Evolutionary conservation across 2,113 vertebrate species (phyloP).

Genomic region (Amazona vittata): DNA sequence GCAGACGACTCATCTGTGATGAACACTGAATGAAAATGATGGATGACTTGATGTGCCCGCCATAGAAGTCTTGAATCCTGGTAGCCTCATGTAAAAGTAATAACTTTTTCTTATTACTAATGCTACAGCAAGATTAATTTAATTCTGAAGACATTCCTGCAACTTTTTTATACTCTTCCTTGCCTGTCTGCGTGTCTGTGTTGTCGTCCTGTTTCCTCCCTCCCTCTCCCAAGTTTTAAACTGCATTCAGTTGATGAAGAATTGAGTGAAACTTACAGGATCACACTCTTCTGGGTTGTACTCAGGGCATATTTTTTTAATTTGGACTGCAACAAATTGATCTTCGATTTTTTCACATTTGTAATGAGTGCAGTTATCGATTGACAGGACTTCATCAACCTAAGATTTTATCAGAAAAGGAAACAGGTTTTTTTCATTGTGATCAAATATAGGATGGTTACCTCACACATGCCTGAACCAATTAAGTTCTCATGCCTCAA

Average conservation of each 20-base stretch:
- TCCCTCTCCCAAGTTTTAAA: neutral
- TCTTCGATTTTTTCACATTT: constrained; percentile 73
- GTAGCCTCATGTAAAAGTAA: neutral
- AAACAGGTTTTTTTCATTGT: neutral
- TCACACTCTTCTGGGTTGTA: constrained; percentile 73
- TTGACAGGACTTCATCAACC: constrained; percentile 72
- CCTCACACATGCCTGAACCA: neutral
- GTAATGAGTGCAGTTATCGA: constrained; percentile 81
- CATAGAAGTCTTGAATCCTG: neutral
- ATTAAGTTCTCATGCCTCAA: neutral
- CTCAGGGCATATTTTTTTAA: constrained; percentile 65
- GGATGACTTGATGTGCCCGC: neutral
- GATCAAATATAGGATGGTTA: neutral
- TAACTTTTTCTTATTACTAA: neutral
- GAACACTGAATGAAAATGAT: neutral
- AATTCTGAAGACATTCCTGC: neutral
- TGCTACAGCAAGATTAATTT: neutral
- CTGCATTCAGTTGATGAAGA: neutral
- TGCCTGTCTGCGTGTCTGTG: neutral
- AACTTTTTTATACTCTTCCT: neutral
- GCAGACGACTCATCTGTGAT: neutral
- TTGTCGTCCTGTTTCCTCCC: neutral
- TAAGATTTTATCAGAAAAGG: constrained; percentile 48
- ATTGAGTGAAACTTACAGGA: constrained; percentile 75
- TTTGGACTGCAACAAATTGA: constrained; percentile 49